Evolutionary conservation across 2,797 vertebrate genomes (phyloP).

Genomic region (Neosilurus hyrtlii): DNA sequence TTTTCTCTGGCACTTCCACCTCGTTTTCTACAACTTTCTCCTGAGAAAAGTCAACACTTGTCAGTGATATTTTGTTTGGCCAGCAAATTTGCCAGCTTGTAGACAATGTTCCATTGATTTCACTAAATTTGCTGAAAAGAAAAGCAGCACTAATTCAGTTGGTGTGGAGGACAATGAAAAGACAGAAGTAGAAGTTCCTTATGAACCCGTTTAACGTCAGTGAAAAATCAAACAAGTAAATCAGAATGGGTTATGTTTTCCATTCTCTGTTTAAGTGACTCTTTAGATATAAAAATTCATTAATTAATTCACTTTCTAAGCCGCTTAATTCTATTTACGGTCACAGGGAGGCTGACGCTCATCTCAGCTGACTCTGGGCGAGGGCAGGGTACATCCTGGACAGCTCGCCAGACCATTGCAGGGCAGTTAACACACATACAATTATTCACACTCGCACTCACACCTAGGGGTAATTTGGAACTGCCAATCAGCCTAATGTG

Average conservation of each 20-base stretch:
- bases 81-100: slow-evolving; percentile 11
- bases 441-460: no score
- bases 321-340: no score
- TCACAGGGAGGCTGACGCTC: no score
- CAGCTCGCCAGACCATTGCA: no score
- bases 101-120: slow-evolving; percentile 34
- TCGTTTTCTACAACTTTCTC: slow-evolving; percentile 28
- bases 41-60: slow-evolving; percentile 58
- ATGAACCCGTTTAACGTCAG: background rate
- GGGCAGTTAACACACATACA: no score
- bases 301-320: no score
- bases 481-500: no score
- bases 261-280: background rate
- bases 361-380: no score
- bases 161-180: slow-evolving; percentile 11
- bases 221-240: background rate
- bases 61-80: slow-evolving; percentile 53
- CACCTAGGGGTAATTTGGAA: no score
- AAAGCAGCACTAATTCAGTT: slow-evolving; percentile 8
- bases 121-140: background rate
- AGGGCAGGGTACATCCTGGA: no score
- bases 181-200: background rate
- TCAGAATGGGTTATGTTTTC: background rate
- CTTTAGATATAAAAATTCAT: background rate
- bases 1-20: slow-evolving; percentile 41